A percentile compares a stretch with the other conserved stretches of the same genome.
Evolutionary conservation across 2,113 vertebrate species (phyloP).

Genomic region (Diphyllodes magnificus): DNA sequence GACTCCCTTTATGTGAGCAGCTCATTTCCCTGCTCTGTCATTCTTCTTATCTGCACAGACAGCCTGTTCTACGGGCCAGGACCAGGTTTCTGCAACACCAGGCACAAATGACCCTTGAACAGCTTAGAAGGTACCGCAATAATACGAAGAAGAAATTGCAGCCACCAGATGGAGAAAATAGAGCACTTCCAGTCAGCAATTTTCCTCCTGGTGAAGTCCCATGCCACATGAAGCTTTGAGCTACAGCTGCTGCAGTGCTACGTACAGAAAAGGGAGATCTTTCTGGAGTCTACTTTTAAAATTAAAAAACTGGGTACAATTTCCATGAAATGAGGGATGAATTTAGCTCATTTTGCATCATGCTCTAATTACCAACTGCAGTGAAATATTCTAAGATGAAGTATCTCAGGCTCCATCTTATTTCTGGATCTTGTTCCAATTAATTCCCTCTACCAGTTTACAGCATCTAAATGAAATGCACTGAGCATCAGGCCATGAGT

Average conservation of each 20-base stretch:
- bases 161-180: background rate
- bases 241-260: background rate
- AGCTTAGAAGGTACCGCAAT: background rate
- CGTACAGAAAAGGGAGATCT: background rate
- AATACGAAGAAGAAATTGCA: background rate
- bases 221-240: background rate
- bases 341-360: background rate
- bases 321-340: background rate
- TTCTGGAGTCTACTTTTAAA: conserved; percentile 1
- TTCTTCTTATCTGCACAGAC: background rate
- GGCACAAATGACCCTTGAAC: background rate
- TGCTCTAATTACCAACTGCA: background rate
- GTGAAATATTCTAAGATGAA: background rate
- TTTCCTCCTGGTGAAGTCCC: background rate
- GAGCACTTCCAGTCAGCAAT: background rate
- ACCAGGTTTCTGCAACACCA: background rate
- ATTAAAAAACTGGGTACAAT: background rate
- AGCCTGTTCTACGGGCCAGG: background rate
- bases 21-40: background rate
- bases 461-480: background rate
- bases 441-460: background rate
- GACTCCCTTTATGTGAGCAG: background rate
- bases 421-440: background rate
- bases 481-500: background rate
- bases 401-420: background rate